phyloP scores from a whole-genome alignment of 2,888 invertebrate species.

The Epsilonema sp. region DNA sequence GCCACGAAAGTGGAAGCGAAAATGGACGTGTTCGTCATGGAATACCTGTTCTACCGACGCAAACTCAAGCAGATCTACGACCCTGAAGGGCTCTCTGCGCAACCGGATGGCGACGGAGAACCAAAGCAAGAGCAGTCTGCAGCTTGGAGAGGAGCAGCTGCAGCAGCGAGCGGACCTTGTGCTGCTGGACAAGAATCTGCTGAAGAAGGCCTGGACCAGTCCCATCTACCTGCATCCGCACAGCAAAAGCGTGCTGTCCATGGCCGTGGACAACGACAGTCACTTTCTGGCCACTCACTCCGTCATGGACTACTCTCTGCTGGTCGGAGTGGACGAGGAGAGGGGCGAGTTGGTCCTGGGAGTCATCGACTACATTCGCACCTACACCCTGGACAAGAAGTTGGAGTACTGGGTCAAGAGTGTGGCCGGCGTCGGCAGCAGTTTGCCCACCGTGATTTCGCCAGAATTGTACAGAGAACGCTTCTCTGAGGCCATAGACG shows the following conservation, averaged over 20 bases:
- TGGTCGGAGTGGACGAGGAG: slow-evolving; percentile 67
- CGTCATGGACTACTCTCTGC: slow-evolving; percentile 94
- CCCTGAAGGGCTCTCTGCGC: slow-evolving; percentile 80
- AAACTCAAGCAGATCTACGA: slow-evolving; percentile 42
- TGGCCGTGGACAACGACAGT: slow-evolving; percentile 71
- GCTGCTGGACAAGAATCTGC: slow-evolving; percentile 79
- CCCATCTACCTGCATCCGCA: slow-evolving; percentile 69
- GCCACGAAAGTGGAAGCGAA: slow-evolving; percentile 39
- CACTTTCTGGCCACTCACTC: slow-evolving; percentile 66
- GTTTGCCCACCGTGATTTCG: slow-evolving; percentile 83
- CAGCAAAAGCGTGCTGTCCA: slow-evolving; percentile 46
- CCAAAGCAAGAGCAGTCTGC: too few species aligned
- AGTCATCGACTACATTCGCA: slow-evolving; percentile 93
- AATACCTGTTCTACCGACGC: slow-evolving; percentile 77
- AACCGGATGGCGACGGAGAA: slow-evolving; percentile 31
- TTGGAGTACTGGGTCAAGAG: slow-evolving; percentile 76
- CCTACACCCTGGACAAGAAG: slow-evolving; percentile 95
- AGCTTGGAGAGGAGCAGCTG: too few species aligned
- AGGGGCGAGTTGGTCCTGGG: slow-evolving; percentile 44
- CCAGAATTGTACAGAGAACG: slow-evolving; percentile 75
- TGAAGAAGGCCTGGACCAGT: slow-evolving; percentile 63
- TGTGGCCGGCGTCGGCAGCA: slow-evolving; percentile 34
- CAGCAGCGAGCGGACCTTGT: slow-evolving; percentile 47
- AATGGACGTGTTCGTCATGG: slow-evolving; percentile 71
- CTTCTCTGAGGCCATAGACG: slow-evolving; percentile 75